Evolutionary conservation across 2,797 vertebrate genomes (phyloP), one percentile per base, ranked within the genome.

Genomic region (Simalia tracyae): DNA sequence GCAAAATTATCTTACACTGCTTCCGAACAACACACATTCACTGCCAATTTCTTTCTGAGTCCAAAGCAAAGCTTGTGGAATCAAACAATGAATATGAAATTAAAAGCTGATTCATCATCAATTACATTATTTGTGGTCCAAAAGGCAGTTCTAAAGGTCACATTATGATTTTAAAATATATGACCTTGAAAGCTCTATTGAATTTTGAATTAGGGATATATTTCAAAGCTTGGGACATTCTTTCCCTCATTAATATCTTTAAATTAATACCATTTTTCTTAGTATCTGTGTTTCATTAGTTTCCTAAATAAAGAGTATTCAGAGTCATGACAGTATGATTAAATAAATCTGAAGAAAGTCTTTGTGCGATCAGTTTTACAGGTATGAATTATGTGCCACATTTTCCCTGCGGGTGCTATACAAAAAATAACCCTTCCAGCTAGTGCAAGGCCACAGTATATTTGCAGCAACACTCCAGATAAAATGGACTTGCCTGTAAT

Each of bases 251-350:
- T 4, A 0, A 63, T 89, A 0, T 86, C 57, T 92, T 91, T 0
- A 92, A 66, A 68, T 87, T 94, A 91, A 19, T 36, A 89, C 14
- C 68, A 88, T 92, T 84, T 92, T 86, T 54, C 87, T 89, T 81
- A 1, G 88, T 28, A 89, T 87, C 5, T 66, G 19, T 64, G 36
- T 68, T 46, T 87, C 88, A 84, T 87, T 31, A 85, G 22, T 42
- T 93, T 91, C 93, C 87, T 31, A 84, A n/a, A 17, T 46, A 92
- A 96, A 92, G 66, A 60, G 5, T 93, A 24, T 92, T 93, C 36
- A 89, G 36, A 81, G 0, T 68, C 85, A 5, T 76, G 92, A 93
- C 24, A 17, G 93, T 68, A 85, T 57, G 36, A 92, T 86, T 94
- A 90, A 94, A 91, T 91, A 91, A 85, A 50, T 12, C 36, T 94